phyloP scores from a whole-genome alignment of 1,140 invertebrate genomes.

The Leptinotarsa texana region DNA sequence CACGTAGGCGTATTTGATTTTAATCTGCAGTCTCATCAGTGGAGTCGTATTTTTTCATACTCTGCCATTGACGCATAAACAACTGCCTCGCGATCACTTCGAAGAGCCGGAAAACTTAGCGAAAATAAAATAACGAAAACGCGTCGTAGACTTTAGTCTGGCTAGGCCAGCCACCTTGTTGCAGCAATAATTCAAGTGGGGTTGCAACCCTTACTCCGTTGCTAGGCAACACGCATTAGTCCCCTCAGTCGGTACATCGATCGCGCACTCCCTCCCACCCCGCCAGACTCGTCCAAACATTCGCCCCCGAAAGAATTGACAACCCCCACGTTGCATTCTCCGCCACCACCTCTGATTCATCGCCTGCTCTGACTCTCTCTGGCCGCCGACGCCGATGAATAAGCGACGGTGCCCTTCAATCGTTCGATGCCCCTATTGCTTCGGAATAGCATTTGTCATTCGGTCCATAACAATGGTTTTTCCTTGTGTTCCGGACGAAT shows the following conservation, averaged over 20 bases:
- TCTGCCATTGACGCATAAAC: no score
- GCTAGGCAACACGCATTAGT: slow-evolving; percentile 49
- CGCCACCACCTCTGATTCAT: slow-evolving; percentile 42
- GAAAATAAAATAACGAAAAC: slow-evolving; percentile 13
- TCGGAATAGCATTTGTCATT: slow-evolving; percentile 8
- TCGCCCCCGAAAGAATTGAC: slow-evolving; percentile 45
- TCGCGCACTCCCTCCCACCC: slow-evolving; percentile 45
- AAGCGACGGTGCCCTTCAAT: slow-evolving; percentile 32
- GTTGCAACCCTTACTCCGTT: slow-evolving; percentile 52
- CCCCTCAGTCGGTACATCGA: slow-evolving; percentile 52
- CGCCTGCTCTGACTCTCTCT: slow-evolving; percentile 26
- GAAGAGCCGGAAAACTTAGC: neutral
- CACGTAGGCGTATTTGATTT: no score
- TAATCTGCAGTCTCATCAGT: no score
- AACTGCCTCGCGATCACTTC: no score
- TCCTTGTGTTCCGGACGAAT: neutral
- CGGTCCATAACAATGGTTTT: slow-evolving; percentile 1
- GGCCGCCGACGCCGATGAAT: slow-evolving; percentile 26
- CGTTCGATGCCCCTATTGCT: slow-evolving; percentile 35
- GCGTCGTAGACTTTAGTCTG: slow-evolving; percentile 31
- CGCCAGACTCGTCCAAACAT: slow-evolving; percentile 45
- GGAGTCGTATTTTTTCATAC: no score
- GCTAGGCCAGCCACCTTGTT: slow-evolving; percentile 50
- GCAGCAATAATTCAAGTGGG: slow-evolving; percentile 52
- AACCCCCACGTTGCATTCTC: slow-evolving; percentile 41